Conservation (phyloP, 2,113 vertebrate species). For the Cochlearius cochlearius region DNA sequence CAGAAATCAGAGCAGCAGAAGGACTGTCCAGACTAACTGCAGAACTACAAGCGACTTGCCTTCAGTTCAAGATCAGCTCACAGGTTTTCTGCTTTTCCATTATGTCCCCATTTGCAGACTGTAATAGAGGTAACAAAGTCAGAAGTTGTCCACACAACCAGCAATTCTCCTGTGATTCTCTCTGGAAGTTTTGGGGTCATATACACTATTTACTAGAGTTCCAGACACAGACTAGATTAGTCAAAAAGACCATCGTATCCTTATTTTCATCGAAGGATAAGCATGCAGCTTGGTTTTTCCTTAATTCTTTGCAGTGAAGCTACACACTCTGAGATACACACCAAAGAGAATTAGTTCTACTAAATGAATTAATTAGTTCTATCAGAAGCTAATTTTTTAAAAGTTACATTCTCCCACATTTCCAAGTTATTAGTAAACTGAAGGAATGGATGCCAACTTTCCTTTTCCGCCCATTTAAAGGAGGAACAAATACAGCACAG, state of each 20-base stretch:
- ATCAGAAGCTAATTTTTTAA: background rate
- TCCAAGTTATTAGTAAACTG: background rate
- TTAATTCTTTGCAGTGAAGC: background rate
- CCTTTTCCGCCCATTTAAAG: background rate
- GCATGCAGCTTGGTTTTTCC: background rate
- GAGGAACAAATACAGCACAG: background rate
- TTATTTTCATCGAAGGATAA: background rate
- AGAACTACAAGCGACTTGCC: background rate
- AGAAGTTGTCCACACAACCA: background rate
- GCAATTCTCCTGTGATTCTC: background rate
- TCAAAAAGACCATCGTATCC: background rate
- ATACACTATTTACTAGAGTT: background rate
- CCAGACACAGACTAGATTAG: background rate
- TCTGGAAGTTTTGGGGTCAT: background rate
- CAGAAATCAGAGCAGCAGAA: background rate
- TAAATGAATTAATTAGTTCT: background rate
- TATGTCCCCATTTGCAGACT: background rate
- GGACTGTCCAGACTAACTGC: background rate
- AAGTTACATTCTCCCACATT: background rate
- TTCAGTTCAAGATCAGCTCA: background rate
- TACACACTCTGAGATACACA: background rate
- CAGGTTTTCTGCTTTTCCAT: background rate
- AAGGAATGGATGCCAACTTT: background rate
- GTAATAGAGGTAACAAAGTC: background rate
- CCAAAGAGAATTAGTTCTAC: background rate